Percentiles rank a stretch among this genome's conserved stretches.
These are phyloP conservation scores for Stenodera caucasica DNA, from an alignment of 2,888 invertebrate species.

Conservation along the genomic window DNA sequence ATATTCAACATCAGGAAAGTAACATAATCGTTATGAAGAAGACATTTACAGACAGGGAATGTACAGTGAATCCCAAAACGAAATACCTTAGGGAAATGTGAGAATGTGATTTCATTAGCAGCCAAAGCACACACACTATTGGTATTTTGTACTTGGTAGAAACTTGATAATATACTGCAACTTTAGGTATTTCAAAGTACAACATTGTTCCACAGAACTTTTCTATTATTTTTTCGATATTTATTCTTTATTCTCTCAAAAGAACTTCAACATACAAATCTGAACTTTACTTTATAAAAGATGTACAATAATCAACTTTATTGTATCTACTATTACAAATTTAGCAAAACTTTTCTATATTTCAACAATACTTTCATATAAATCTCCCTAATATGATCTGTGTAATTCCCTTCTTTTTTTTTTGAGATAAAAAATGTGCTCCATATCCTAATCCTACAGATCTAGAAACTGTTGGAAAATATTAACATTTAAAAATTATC, in stretches of 20 bases:
- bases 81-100: conserved; percentile 26
- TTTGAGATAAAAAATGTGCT: no score
- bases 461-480: no score
- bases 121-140: conserved; percentile 26
- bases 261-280: background rate
- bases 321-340: background rate
- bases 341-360: no score
- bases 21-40: conserved; percentile 29
- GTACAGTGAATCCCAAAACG: conserved; percentile 24
- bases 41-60: conserved; percentile 24
- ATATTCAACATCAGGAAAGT: conserved; percentile 22
- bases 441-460: no score
- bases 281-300: no score
- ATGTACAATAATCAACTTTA: background rate
- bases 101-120: conserved; percentile 31
- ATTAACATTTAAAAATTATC: no score
- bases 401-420: no score
- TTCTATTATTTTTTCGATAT: conserved; percentile 14
- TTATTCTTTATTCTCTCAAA: background rate
- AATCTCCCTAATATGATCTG: no score
- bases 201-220: conserved; percentile 17
- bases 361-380: no score
- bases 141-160: conserved; percentile 24
- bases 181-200: conserved; percentile 24
- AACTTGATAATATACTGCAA: conserved; percentile 29